A percentile compares a stretch with the other conserved stretches of the same genome.
Evolutionary conservation across 92 coral and sea anemone species (phyloP).

Genomic region (Meandrina meandrites): DNA sequence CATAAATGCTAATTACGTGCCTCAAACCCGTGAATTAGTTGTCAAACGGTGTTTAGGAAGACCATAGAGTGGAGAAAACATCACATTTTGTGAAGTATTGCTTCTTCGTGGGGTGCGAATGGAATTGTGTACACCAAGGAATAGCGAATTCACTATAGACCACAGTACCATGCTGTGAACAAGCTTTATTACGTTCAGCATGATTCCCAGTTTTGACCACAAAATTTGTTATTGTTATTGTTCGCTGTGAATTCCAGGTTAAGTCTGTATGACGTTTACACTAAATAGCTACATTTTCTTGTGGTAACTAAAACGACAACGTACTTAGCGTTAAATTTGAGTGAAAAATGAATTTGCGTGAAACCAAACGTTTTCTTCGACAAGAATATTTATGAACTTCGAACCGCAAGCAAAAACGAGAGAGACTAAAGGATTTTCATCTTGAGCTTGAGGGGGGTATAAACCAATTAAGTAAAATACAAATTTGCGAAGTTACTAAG

Average conservation of each 20-base stretch:
- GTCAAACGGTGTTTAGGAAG: not conserved
- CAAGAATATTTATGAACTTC: not conserved
- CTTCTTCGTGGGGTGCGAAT: not conserved
- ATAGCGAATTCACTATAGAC: not conserved
- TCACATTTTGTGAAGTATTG: not conserved
- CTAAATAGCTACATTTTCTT: not conserved
- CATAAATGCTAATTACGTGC: slow-evolving; percentile 9
- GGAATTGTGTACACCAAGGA: not conserved
- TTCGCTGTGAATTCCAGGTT: not conserved
- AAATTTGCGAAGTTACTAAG: not conserved
- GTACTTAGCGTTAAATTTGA: not conserved
- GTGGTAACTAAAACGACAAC: not conserved
- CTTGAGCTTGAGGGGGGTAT: not conserved
- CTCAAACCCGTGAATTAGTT: not conserved
- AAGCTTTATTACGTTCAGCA: too few relatives aligned
- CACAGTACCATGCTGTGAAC: too few relatives aligned
- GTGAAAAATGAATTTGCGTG: not conserved
- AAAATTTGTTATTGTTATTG: too few relatives aligned
- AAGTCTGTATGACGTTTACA: not conserved
- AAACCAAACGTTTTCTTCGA: not conserved
- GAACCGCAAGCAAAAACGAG: not conserved
- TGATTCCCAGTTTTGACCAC: not conserved
- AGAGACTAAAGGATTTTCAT: not conserved
- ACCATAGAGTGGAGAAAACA: not conserved
- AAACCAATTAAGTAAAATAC: not conserved